phyloP scores from a whole-genome alignment of 2,888 invertebrate genomes.

The Cyaniris semiargus region DNA sequence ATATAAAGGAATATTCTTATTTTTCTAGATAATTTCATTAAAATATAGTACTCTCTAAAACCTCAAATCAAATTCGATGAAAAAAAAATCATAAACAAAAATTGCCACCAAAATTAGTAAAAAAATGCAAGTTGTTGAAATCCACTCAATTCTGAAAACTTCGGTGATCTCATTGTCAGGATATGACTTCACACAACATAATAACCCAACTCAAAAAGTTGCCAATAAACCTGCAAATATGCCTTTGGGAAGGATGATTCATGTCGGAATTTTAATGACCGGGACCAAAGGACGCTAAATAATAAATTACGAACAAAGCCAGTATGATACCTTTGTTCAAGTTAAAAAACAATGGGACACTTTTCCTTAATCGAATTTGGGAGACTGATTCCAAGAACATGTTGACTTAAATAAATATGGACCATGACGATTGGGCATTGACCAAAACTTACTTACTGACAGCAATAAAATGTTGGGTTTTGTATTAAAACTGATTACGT shows the following conservation, averaged over 20 bases:
- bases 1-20: too few relatives aligned
- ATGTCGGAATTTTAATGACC: slow-evolving; percentile 10
- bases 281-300: neutral
- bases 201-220: neutral
- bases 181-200: neutral
- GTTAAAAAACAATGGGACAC: slow-evolving; percentile 4
- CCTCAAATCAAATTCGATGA: too few relatives aligned
- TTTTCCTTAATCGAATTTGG: neutral
- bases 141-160: too few relatives aligned
- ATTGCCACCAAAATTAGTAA: too few relatives aligned
- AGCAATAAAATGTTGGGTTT: too few relatives aligned
- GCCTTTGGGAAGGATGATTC: neutral
- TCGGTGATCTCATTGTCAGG: neutral
- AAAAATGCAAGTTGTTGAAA: too few relatives aligned
- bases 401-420: neutral
- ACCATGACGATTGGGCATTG: too few relatives aligned
- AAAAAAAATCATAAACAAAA: too few relatives aligned
- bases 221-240: slow-evolving; percentile 4
- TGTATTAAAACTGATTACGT: too few relatives aligned
- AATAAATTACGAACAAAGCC: slow-evolving; percentile 11
- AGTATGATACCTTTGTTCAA: neutral
- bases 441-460: too few relatives aligned
- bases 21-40: too few relatives aligned
- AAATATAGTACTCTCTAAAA: too few relatives aligned
- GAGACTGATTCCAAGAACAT: neutral